These are phyloP conservation scores for Marcusenius ussheri DNA, from an alignment of 2,113 vertebrate species.

Conservation along the genomic window DNA sequence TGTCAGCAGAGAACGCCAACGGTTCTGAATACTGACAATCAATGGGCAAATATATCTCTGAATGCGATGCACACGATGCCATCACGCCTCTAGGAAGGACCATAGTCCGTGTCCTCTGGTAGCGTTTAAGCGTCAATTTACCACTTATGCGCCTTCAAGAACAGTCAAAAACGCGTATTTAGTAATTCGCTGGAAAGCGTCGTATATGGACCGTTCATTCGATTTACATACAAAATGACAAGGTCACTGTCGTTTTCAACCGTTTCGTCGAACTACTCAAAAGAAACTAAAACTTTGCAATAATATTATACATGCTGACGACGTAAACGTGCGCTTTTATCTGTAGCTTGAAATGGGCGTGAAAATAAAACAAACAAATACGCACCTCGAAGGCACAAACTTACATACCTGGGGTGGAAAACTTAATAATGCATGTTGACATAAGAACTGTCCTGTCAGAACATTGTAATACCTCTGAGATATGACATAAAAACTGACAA, in stretches of 20 bases:
- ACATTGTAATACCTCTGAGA: neutral
- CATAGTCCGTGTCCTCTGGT: neutral
- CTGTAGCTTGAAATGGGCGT: neutral
- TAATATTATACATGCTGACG: neutral
- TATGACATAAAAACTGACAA: neutral
- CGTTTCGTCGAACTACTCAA: neutral
- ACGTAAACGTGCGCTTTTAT: neutral
- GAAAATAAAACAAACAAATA: neutral
- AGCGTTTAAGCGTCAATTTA: neutral
- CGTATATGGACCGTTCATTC: neutral
- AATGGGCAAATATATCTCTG: neutral
- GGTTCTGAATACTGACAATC: neutral
- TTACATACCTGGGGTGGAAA: neutral
- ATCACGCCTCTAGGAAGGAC: neutral
- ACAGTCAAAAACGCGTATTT: neutral
- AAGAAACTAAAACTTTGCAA: conserved; percentile 15
- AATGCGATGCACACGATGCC: neutral
- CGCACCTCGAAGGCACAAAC: neutral
- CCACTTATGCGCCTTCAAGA: neutral
- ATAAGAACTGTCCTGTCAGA: neutral
- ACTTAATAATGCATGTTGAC: neutral
- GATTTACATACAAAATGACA: neutral
- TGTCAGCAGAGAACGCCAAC: neutral
- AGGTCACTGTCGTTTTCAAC: neutral
- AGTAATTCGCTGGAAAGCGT: neutral